Conservation (phyloP, 2,113 vertebrate genomes). For the Noturus placidus region DNA sequence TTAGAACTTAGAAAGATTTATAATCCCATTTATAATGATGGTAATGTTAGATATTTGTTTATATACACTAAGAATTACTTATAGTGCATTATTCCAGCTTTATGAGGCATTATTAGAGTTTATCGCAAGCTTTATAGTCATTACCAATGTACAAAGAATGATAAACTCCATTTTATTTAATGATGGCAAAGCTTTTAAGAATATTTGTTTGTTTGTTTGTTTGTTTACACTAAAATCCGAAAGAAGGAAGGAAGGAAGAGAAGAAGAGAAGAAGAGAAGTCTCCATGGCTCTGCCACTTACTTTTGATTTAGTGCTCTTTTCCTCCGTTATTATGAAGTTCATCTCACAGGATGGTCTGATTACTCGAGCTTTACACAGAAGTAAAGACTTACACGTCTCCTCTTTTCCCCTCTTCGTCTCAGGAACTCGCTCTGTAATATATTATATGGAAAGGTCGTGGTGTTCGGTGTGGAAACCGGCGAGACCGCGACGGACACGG, state of each 20-base stretch:
- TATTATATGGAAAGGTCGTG: not conserved
- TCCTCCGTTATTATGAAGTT: not conserved
- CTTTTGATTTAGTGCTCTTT: not conserved
- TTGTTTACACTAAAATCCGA: not conserved
- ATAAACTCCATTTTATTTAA: too few species aligned
- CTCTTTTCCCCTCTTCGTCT: not conserved
- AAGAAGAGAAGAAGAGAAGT: not conserved
- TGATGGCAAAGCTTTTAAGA: not conserved
- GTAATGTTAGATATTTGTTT: too few species aligned
- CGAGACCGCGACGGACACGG: not conserved
- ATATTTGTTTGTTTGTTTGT: not conserved
- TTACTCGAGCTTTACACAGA: not conserved
- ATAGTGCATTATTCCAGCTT: not conserved
- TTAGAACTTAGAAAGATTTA: too few species aligned
- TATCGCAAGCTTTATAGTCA: not conserved
- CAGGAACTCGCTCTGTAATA: not conserved
- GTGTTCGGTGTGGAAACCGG: not conserved
- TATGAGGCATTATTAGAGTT: not conserved
- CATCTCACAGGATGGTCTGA: not conserved
- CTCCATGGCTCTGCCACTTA: not conserved
- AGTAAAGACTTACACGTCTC: not conserved
- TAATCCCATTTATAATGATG: too few species aligned
- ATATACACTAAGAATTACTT: not conserved
- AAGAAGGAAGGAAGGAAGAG: too few species aligned
- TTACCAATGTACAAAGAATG: not conserved